phyloP scores from a whole-genome alignment of 2,888 invertebrate genomes.

The Drosophila multiciliata region DNA sequence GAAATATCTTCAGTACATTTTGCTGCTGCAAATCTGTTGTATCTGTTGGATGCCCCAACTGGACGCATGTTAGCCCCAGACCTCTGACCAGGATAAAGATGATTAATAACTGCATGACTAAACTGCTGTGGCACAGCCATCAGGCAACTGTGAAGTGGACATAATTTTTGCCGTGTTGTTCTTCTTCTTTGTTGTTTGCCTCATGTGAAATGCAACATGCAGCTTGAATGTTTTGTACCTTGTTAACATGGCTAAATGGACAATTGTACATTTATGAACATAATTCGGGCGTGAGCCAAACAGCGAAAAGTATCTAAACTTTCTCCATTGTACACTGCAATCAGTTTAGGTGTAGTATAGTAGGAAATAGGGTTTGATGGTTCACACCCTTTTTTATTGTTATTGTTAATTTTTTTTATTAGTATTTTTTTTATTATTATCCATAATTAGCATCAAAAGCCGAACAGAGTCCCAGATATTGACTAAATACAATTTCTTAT shows the following conservation, averaged over 20 bases:
- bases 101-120: conserved; percentile 21
- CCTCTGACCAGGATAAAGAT: background rate
- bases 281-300: background rate
- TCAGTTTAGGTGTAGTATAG: background rate
- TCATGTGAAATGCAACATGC: background rate
- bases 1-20: conserved; percentile 19
- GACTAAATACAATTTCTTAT: too few species aligned
- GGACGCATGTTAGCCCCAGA: conserved; percentile 10
- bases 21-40: background rate
- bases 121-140: conserved; percentile 12
- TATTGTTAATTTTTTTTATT: too few species aligned
- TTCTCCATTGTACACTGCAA: background rate
- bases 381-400: background rate
- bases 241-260: conserved; percentile 9
- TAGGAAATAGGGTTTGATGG: background rate
- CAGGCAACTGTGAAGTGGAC: conserved; percentile 38
- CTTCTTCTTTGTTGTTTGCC: background rate
- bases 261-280: conserved; percentile 12
- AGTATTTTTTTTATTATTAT: too few species aligned
- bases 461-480: too few species aligned
- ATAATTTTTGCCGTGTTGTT: background rate
- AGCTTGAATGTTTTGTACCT: conserved; percentile 11
- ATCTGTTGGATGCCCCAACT: background rate
- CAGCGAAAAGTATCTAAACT: background rate
- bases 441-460: too few species aligned